A percentile compares a stretch with the other conserved stretches of the same genome.
phyloP scores from a whole-genome alignment of 2,888 invertebrate genomes.

The Melanophora roralis region DNA sequence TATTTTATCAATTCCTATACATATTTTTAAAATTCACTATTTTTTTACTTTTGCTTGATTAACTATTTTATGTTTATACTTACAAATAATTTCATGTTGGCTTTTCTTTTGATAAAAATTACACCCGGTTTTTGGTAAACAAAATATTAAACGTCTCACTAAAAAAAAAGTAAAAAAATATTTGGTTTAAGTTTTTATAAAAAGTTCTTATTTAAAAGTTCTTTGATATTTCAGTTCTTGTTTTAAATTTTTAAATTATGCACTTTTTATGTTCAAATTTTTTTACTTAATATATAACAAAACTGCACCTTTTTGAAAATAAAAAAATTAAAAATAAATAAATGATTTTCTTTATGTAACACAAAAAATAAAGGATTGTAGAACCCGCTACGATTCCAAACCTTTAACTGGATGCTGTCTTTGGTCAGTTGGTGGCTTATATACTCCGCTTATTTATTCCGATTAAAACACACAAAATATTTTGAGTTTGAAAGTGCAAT shows the following conservation, averaged over 20 bases:
- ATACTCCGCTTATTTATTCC: slow-evolving; percentile 75
- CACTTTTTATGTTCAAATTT: no score
- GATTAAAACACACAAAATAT: slow-evolving; percentile 64
- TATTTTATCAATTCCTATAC: background rate
- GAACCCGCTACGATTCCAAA: slow-evolving; percentile 77
- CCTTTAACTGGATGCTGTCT: slow-evolving; percentile 78
- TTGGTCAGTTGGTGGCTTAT: slow-evolving; percentile 77
- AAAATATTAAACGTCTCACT: slow-evolving; percentile 27
- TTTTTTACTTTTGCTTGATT: background rate
- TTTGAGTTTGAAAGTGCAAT: slow-evolving; percentile 45
- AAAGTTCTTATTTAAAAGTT: background rate
- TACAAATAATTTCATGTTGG: slow-evolving; percentile 64
- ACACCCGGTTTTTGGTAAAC: slow-evolving; percentile 38
- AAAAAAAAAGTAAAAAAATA: slow-evolving; percentile 18
- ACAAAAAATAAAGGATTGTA: slow-evolving; percentile 73
- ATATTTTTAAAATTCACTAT: background rate
- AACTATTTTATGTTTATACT: slow-evolving; percentile 35
- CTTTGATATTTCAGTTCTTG: background rate
- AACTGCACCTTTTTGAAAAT: slow-evolving; percentile 45
- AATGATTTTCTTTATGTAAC: slow-evolving; percentile 34
- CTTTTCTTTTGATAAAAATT: slow-evolving; percentile 15
- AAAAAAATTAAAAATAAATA: no score
- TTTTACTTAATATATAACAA: slow-evolving; percentile 1
- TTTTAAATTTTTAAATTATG: background rate
- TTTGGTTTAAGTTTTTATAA: slow-evolving; percentile 5